These are phyloP conservation scores for Saccopteryx bilineata DNA, from an alignment of 2,113 vertebrate genomes.

Conservation along the genomic window DNA sequence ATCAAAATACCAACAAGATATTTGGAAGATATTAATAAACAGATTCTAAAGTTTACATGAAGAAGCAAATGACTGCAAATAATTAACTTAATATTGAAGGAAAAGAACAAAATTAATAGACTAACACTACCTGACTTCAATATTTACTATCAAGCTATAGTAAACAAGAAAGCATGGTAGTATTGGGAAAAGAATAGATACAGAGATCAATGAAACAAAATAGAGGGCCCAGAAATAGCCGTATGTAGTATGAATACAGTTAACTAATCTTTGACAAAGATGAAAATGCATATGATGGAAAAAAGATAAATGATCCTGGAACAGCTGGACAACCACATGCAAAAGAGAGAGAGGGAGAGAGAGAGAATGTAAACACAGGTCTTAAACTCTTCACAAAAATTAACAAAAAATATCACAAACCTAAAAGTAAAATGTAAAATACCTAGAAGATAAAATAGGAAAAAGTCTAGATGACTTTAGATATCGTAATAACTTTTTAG, in stretches of 20 bases:
- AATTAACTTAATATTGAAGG: neutral
- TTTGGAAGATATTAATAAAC: neutral
- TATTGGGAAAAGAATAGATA: neutral
- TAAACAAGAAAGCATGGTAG: neutral
- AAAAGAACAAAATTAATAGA: neutral
- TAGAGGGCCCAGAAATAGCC: neutral
- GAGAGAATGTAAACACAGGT: neutral
- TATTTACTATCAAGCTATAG: neutral
- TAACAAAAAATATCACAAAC: neutral
- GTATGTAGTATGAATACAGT: neutral
- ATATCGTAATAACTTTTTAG: neutral
- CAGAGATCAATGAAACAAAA: neutral
- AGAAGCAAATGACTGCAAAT: neutral
- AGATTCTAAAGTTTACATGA: neutral
- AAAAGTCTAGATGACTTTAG: neutral
- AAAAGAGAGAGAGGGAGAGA: neutral
- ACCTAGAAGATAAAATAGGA: neutral
- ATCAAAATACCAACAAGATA: neutral
- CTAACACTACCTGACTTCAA: neutral
- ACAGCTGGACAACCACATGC: neutral
- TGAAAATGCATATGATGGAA: neutral
- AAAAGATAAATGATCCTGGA: neutral
- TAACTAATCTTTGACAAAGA: neutral
- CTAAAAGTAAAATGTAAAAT: neutral
- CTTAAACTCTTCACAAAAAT: neutral